Evolutionary conservation across 1,140 invertebrate species (phyloP), one percentile per base, ranked within the genome.

Genomic region (Drosophila leontia): DNA sequence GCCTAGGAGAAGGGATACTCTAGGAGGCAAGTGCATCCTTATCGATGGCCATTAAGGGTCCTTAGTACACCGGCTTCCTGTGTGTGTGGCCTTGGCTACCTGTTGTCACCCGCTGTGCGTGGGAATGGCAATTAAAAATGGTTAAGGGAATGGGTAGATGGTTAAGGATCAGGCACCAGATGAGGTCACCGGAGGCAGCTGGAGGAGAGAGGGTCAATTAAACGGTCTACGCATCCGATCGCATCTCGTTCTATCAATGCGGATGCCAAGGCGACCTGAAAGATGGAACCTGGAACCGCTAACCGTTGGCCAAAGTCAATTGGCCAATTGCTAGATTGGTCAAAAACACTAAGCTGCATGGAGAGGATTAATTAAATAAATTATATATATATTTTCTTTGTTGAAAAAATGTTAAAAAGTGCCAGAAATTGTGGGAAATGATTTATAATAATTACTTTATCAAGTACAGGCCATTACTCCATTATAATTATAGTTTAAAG

Each of bases 31-130:
- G 44, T 68, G 61, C 57, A 35, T 72, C 75, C 83, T 86, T 86
- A 86, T 86, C 83, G 75, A 37, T 39, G 64, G 51, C 47, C 72
- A 80, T 88, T 86, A 82, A 72, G 58, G 50, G 82, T 87, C 84
- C 85, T 80, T 75, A 60, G 53, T 56, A 26, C 53, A 39, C 53
- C 53, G 65, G 58, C 69, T 78, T 80, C 64, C 82, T 77, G 77
- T 67, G 83, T 75, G 76, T 48, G 67, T 51, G 68, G 82, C 82
- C 72, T n/a, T 11, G 35, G 42, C 64, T 61, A 62, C 85, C 41
- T 71, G 65, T 58, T 65, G 61, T 56, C 60, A 61, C 65, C 50
- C 53, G 68, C 53, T 51, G 45, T 76, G 83, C 81, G 85, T 90
- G 84, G 84, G 85, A 88, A 90, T 80, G 67, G n/a, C 51, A 60